These are phyloP conservation scores for Delia radicum DNA, from an alignment of 1,140 invertebrate species.

Conservation along the genomic window DNA sequence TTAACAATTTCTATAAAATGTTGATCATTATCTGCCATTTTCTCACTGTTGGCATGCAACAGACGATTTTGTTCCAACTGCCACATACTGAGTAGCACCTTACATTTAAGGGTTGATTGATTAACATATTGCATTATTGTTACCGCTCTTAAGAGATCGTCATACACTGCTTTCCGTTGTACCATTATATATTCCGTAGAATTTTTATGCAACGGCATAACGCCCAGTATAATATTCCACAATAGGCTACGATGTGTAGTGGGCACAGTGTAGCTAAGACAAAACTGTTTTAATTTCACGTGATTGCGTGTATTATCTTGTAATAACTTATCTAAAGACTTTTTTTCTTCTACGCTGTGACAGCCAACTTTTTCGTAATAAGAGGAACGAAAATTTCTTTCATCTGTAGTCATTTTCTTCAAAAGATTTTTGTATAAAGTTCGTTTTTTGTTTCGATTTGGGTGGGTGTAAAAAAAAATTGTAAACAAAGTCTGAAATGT, in stretches of 20 bases:
- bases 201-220: conserved; percentile 67
- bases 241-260: conserved; percentile 75
- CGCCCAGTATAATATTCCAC: conserved; percentile 80
- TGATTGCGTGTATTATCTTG: conserved; percentile 83
- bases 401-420: conserved; percentile 62
- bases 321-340: conserved; percentile 86
- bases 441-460: neutral
- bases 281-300: conserved; percentile 81
- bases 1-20: conserved; percentile 66
- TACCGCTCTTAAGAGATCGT: conserved; percentile 72
- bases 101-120: conserved; percentile 58
- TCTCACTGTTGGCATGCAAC: conserved; percentile 50
- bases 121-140: conserved; percentile 64
- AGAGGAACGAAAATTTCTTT: conserved; percentile 85
- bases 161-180: conserved; percentile 72
- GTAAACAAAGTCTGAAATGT: neutral
- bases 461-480: neutral
- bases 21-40: conserved; percentile 57
- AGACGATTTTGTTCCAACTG: conserved; percentile 68
- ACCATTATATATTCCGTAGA: conserved; percentile 72
- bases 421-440: neutral
- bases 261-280: conserved; percentile 79
- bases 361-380: conserved; percentile 86
- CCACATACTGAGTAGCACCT: conserved; percentile 75
- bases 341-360: conserved; percentile 87